A percentile compares a stretch with the other conserved stretches of the same genome.
phyloP scores from a whole-genome alignment of 2,113 vertebrate genomes.

The Struthidea cinerea region DNA sequence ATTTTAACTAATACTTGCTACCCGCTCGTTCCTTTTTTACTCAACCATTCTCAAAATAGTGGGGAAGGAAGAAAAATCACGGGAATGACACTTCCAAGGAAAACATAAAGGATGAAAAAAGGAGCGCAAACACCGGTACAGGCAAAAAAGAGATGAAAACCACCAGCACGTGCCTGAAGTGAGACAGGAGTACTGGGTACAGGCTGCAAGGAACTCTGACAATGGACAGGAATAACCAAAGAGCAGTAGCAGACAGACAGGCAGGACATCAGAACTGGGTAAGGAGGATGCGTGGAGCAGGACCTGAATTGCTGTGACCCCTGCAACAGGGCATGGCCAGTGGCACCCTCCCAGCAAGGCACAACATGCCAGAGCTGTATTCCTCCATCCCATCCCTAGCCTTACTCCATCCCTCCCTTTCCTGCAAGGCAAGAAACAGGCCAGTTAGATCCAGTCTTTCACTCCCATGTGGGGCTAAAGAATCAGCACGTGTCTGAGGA shows the following conservation, averaged over 20 bases:
- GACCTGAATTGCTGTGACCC: neutral
- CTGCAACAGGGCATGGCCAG: neutral
- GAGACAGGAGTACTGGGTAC: neutral
- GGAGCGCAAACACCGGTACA: neutral
- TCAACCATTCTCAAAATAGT: neutral
- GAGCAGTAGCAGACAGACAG: neutral
- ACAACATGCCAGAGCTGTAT: neutral
- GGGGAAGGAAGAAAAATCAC: neutral
- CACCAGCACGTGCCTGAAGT: neutral
- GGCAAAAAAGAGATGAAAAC: neutral
- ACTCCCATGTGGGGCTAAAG: neutral
- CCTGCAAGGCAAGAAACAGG: neutral
- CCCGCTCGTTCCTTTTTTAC: neutral
- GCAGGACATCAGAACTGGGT: neutral
- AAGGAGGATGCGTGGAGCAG: fast-evolving
- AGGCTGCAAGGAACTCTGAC: neutral
- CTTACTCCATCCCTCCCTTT: neutral
- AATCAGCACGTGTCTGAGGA: neutral
- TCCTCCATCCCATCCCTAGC: neutral
- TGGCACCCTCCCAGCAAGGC: neutral
- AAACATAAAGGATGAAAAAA: neutral
- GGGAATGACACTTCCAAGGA: neutral
- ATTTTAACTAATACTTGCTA: neutral
- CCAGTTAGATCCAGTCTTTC: neutral
- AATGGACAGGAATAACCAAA: neutral